Evolutionary conservation across 2,113 vertebrate species (phyloP), one percentile per base, ranked within the genome.

Genomic region (Oreocharis arfaki): DNA sequence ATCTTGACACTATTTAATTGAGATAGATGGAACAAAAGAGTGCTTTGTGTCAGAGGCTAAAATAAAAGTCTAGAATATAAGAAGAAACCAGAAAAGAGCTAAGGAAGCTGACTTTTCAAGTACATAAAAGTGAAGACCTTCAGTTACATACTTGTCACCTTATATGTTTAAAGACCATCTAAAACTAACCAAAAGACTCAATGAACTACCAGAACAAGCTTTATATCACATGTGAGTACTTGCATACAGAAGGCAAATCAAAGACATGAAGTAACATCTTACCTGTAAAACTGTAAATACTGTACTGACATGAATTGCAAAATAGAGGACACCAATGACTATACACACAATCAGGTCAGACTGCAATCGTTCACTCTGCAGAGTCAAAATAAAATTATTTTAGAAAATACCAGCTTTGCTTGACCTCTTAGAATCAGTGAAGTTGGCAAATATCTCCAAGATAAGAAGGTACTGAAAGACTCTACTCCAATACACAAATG

Each of bases 271-370:
- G 15, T 11, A 93, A 87, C 5, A 56, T 26, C 77, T 98, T 97
- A 99, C 99, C 99, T 99, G 99, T 61, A 99, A 97, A 33, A 98
- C 99, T 68, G 99, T 99, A 97, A 99, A 99, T 88, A 99, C 99
- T 4, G 99, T 99, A 98, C 99, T 99, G 96, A 99, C 99, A 2
- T 99, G 99, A 97, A 99, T 99, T 94, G 99, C 99, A 75, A 99
- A 99, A 97, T 99, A 99, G 83, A 99, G 98, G 74, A 99, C 99
- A 67, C 99, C 99, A 61, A 99, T 99, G 73, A 99, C 98, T 55
- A 99, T 89, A 88, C 99, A 99, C 50, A 99, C 98, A 23, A 99
- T 99, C 92, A 99, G 97, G 98, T 99, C 99, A 17, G 99, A 99
- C 96, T 99, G 99, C 49, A 99, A 97, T 44, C 99, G 98, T 90